Evolutionary conservation across 2,797 vertebrate species (phyloP).

Genomic region (Galaxias olidus): DNA sequence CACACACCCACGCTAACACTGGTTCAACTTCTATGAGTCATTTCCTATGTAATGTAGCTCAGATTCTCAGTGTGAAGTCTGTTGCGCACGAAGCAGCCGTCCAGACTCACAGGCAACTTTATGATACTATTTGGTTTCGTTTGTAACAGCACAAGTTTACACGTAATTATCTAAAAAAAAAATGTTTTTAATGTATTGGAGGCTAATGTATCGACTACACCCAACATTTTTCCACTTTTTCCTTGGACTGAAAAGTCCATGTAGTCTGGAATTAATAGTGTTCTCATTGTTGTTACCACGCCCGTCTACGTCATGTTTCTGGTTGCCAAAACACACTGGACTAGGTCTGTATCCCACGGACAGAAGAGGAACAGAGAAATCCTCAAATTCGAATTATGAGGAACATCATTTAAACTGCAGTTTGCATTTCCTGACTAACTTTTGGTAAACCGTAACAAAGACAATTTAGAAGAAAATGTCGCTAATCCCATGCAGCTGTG

Average conservation of each 20-base stretch:
- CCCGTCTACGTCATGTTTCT: constrained; percentile 69
- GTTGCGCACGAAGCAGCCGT: constrained; percentile 33
- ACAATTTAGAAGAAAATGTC: too few species aligned
- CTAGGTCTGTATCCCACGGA: constrained; percentile 45
- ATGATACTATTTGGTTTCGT: constrained; percentile 26
- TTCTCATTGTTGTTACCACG: constrained; percentile 78
- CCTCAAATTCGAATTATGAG: constrained; percentile 37
- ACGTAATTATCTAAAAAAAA: background rate
- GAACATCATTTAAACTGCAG: constrained; percentile 42
- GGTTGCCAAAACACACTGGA: constrained; percentile 71
- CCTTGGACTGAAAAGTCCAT: constrained; percentile 15
- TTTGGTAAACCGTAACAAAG: too few species aligned
- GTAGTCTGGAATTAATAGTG: constrained; percentile 66
- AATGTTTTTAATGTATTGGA: background rate
- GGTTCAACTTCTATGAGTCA: constrained; percentile 76
- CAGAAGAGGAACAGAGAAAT: constrained; percentile 41
- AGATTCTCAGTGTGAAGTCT: constrained; percentile 45
- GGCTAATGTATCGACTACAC: constrained; percentile 33
- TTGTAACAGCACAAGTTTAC: constrained; percentile 34
- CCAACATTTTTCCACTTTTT: constrained; percentile 19
- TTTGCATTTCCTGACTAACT: too few species aligned
- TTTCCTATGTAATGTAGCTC: constrained; percentile 77
- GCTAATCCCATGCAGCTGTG: too few species aligned
- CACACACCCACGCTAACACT: constrained; percentile 78
- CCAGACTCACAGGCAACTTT: constrained; percentile 66